A percentile compares a stretch with the other conserved stretches of the same genome.
Conservation (phyloP, 2,797 vertebrate genomes). For the Myotis planiceps region DNA sequence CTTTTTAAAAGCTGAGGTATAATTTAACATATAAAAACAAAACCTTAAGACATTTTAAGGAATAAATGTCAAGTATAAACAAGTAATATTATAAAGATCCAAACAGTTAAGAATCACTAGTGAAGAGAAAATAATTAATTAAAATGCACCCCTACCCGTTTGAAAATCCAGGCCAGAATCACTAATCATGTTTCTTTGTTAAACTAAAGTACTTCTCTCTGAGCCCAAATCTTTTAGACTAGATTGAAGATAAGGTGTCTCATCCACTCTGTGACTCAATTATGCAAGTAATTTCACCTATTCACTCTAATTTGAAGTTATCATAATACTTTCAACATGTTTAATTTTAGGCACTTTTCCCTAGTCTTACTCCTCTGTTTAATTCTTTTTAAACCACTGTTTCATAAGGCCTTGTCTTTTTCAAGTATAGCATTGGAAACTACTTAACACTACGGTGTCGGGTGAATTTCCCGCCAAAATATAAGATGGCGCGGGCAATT, state of each 20-base stretch:
- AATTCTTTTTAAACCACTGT: neutral
- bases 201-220: neutral
- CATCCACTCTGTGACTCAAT: neutral
- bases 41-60: neutral
- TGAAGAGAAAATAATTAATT: neutral
- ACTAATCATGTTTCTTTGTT: neutral
- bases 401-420: neutral
- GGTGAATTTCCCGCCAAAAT: no score
- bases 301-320: neutral
- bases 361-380: neutral
- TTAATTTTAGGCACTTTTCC: neutral
- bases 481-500: no score
- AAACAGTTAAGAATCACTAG: neutral
- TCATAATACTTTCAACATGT: neutral
- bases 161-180: neutral
- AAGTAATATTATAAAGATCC: neutral
- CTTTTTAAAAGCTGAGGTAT: neutral
- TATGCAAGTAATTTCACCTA: constrained; percentile 1
- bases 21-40: neutral
- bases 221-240: neutral
- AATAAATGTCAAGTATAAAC: neutral
- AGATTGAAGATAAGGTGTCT: neutral
- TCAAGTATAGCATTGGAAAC: neutral
- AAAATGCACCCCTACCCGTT: neutral
- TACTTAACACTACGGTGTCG: no score